phyloP scores from a whole-genome alignment of 1,140 invertebrate species.

The Heliconius melpomene region DNA sequence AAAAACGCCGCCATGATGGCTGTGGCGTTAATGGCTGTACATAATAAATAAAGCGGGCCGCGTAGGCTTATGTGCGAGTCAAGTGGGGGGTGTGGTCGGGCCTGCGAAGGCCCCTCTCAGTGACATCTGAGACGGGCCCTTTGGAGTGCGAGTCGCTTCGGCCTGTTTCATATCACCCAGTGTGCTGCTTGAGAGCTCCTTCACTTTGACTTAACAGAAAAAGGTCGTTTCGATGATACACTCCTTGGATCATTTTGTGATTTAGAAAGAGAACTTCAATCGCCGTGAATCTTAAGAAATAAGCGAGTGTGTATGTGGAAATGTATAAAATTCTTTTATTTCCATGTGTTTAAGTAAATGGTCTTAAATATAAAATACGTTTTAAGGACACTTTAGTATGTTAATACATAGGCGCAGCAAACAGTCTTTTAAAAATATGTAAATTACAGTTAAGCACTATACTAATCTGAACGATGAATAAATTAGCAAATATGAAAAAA shows the following conservation, averaged over 20 bases:
- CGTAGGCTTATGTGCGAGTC: slow-evolving; percentile 76
- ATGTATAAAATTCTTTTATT: no score
- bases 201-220: slow-evolving; percentile 77
- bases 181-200: slow-evolving; percentile 68
- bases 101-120: slow-evolving; percentile 72
- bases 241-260: slow-evolving; percentile 42
- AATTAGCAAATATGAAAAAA: no score
- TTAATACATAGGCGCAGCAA: no score
- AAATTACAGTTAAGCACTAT: no score
- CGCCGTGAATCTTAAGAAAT: not conserved
- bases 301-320: not conserved
- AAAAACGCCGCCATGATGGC: slow-evolving; percentile 76
- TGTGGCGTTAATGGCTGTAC: slow-evolving; percentile 78
- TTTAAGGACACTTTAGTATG: no score
- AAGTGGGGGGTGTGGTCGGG: slow-evolving; percentile 77
- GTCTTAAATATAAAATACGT: no score
- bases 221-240: slow-evolving; percentile 68
- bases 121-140: slow-evolving; percentile 78
- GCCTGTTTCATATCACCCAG: slow-evolving; percentile 78
- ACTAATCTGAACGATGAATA: no score
- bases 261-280: slow-evolving; percentile 25
- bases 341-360: no score
- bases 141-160: slow-evolving; percentile 68
- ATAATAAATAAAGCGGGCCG: slow-evolving; percentile 79
- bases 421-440: no score